These are phyloP conservation scores for Vidua macroura DNA, from an alignment of 2,113 vertebrate genomes.

Conservation along the genomic window DNA sequence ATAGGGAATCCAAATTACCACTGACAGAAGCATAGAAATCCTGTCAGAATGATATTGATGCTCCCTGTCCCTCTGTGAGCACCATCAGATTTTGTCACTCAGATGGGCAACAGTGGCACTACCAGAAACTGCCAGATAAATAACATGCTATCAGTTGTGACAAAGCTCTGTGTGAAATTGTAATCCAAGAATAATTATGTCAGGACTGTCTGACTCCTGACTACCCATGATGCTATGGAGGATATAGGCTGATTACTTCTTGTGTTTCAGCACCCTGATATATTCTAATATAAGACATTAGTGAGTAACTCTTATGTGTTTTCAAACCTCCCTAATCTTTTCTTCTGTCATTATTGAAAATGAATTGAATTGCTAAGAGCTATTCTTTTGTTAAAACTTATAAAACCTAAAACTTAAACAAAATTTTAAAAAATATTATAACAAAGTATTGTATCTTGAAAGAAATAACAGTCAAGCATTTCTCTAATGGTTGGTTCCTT, in stretches of 20 bases:
- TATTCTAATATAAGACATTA: not conserved
- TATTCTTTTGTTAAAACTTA: not conserved
- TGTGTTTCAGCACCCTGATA: not conserved
- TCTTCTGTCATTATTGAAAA: not conserved
- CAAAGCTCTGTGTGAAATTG: not conserved
- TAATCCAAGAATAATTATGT: not conserved
- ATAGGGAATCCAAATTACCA: not conserved
- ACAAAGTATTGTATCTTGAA: not conserved
- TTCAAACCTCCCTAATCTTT: not conserved
- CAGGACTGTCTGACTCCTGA: not conserved
- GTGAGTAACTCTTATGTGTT: not conserved
- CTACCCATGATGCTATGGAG: not conserved
- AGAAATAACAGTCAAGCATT: not conserved
- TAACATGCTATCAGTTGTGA: not conserved
- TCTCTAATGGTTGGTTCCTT: not conserved
- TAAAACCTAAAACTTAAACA: not conserved
- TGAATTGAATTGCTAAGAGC: not conserved
- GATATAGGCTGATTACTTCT: not conserved
- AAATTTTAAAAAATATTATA: not conserved
- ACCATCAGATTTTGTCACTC: not conserved
- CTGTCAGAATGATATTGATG: fast-evolving
- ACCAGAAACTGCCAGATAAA: not conserved
- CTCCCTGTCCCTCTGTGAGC: not conserved
- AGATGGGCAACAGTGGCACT: not conserved
- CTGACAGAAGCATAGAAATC: not conserved